A percentile compares a stretch with the other conserved stretches of the same genome.
Evolutionary conservation across 2,113 vertebrate species (phyloP).

Genomic region (Poecile atricapillus): DNA sequence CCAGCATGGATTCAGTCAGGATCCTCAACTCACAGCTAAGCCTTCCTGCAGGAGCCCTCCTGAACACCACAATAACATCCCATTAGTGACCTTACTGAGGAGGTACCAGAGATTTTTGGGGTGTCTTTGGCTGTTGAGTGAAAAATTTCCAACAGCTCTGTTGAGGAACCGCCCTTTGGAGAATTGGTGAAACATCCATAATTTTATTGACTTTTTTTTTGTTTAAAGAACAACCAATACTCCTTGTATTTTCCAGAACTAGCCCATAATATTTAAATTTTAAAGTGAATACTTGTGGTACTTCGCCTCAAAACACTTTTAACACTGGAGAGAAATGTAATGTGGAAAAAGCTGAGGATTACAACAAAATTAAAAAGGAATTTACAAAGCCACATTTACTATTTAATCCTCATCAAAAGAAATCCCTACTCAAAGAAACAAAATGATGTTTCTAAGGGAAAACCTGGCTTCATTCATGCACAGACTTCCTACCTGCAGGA

Average conservation of each 20-base stretch:
- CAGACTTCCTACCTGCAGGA: slow-evolving; percentile 83
- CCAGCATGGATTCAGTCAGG: neutral
- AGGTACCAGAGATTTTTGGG: neutral
- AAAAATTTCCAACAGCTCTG: neutral
- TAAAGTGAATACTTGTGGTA: neutral
- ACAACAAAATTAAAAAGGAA: neutral
- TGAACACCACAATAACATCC: neutral
- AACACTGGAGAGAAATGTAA: rapidly evolving
- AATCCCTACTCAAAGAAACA: neutral
- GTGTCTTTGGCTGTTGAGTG: neutral
- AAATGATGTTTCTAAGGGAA: neutral
- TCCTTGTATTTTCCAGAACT: neutral
- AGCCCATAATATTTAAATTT: neutral
- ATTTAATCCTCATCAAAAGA: neutral
- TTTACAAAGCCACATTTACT: neutral
- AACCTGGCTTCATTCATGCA: neutral
- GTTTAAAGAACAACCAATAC: neutral
- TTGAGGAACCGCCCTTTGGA: neutral
- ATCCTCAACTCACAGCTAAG: neutral
- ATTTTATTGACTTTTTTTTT: neutral
- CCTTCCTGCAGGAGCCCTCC: neutral
- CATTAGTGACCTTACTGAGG: rapidly evolving
- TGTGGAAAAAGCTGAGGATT: neutral
- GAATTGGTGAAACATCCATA: neutral
- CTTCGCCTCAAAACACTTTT: neutral